phyloP scores from a whole-genome alignment of 2,113 vertebrate species.

The Polypterus senegalus region DNA sequence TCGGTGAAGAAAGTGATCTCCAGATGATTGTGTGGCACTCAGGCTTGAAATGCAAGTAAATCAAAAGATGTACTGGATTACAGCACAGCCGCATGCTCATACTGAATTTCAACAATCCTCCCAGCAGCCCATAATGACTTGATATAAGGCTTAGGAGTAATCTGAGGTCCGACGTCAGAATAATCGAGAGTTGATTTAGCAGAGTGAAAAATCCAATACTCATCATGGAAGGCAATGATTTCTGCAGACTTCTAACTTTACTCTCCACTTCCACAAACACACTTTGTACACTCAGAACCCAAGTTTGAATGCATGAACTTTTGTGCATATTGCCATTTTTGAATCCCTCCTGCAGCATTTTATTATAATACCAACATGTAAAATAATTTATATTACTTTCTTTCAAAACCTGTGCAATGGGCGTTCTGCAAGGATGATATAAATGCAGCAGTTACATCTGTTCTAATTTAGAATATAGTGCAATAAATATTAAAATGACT shows the following conservation, averaged over 20 bases:
- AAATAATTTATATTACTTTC: too few relatives aligned
- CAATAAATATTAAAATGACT: too few relatives aligned
- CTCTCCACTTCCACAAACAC: conserved; percentile 10
- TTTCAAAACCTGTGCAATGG: too few relatives aligned
- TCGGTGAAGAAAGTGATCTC: conserved; percentile 4
- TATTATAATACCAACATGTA: too few relatives aligned
- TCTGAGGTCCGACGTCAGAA: conserved; percentile 44
- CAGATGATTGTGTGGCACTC: conserved; percentile 11
- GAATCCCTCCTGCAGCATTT: too few relatives aligned
- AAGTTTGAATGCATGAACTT: too few relatives aligned
- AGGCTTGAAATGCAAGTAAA: conserved; percentile 31
- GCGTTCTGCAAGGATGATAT: too few relatives aligned
- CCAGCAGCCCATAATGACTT: conserved; percentile 19
- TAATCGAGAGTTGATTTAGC: conserved; percentile 44
- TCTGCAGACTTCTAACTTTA: conserved; percentile 45
- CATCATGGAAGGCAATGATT: conserved; percentile 49
- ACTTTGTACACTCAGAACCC: too few relatives aligned
- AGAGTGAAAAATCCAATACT: conserved; percentile 45
- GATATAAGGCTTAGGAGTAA: conserved; percentile 39
- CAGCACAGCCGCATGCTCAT: conserved; percentile 15
- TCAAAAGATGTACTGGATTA: conserved; percentile 22
- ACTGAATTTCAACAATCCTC: conserved; percentile 10
- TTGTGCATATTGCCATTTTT: too few relatives aligned
- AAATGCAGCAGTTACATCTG: too few relatives aligned
- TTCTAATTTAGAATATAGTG: too few relatives aligned